Conservation (phyloP, 2,888 invertebrate species). For the Oscheius sp. region DNA sequence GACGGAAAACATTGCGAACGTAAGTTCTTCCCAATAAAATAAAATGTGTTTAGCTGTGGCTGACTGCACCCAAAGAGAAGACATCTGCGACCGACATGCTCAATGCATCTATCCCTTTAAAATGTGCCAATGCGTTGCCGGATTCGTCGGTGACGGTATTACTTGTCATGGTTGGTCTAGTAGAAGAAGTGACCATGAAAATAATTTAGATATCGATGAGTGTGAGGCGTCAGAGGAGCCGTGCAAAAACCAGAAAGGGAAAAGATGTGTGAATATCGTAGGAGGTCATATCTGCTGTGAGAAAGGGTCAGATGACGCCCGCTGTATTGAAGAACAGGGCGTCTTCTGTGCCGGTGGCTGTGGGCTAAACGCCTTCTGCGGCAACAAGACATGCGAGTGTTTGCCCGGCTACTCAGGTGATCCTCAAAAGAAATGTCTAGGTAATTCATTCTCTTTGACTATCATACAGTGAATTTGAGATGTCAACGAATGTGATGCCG, state of each 20-base stretch:
- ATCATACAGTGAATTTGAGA: slow-evolving; percentile 57
- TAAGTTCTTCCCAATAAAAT: slow-evolving; percentile 40
- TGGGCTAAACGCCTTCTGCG: slow-evolving; percentile 66
- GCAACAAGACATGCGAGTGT: slow-evolving; percentile 81
- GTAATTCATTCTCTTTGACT: slow-evolving; percentile 36
- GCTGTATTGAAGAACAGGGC: slow-evolving; percentile 67
- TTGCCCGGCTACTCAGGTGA: slow-evolving; percentile 89
- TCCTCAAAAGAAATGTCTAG: slow-evolving; percentile 66
- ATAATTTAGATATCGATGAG: slow-evolving; percentile 69
- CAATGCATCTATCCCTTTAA: slow-evolving; percentile 61
- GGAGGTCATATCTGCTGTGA: slow-evolving; percentile 73
- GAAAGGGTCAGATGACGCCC: slow-evolving; percentile 68
- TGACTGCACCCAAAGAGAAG: slow-evolving; percentile 62
- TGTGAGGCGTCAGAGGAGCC: slow-evolving; percentile 61
- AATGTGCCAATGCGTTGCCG: slow-evolving; percentile 66
- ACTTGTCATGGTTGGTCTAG: slow-evolving; percentile 57
- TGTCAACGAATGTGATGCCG: slow-evolving; percentile 67
- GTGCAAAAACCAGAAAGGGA: slow-evolving; percentile 55
- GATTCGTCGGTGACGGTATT: slow-evolving; percentile 69
- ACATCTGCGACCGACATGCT: slow-evolving; percentile 69
- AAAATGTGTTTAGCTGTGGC: slow-evolving; percentile 57
- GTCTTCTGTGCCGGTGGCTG: slow-evolving; percentile 69
- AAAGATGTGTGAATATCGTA: slow-evolving; percentile 69
- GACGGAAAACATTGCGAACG: slow-evolving; percentile 66
- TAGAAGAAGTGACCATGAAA: neutral